Evolutionary conservation across 2,113 vertebrate genomes (phyloP).

Genomic region (Megaceryle torquata): DNA sequence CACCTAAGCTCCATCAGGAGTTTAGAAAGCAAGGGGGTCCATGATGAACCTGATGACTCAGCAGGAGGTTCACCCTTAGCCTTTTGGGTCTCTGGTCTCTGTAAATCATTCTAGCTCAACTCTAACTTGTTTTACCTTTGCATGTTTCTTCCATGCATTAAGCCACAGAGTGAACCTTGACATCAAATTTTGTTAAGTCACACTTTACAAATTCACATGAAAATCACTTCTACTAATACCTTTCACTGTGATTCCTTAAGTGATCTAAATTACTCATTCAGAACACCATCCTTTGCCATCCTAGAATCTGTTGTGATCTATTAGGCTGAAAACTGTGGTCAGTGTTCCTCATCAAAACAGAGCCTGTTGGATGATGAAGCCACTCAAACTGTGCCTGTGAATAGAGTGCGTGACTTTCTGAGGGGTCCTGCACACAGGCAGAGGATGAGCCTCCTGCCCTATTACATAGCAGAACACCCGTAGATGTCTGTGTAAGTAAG

Average conservation of each 20-base stretch:
- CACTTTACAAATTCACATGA: background rate
- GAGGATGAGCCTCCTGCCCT: background rate
- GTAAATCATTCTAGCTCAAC: background rate
- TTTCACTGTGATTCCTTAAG: background rate
- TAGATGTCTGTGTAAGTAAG: background rate
- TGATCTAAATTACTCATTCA: background rate
- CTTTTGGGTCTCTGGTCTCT: background rate
- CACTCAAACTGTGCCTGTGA: background rate
- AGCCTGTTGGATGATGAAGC: background rate
- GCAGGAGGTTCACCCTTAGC: background rate
- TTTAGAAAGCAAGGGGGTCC: background rate
- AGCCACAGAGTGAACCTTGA: background rate
- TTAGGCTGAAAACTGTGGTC: background rate
- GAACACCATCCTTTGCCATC: background rate
- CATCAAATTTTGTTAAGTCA: background rate
- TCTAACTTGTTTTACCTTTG: background rate
- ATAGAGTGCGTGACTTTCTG: accelerated
- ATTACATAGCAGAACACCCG: background rate
- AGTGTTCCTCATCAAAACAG: background rate
- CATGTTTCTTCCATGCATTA: background rate
- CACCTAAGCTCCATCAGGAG: background rate
- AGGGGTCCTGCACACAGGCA: background rate
- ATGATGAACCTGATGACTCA: background rate
- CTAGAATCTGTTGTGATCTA: background rate
- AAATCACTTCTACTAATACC: background rate